A percentile compares a stretch with the other conserved stretches of the same genome.
phyloP scores from a whole-genome alignment of 1,140 invertebrate genomes.

The Drosophila funebris region DNA sequence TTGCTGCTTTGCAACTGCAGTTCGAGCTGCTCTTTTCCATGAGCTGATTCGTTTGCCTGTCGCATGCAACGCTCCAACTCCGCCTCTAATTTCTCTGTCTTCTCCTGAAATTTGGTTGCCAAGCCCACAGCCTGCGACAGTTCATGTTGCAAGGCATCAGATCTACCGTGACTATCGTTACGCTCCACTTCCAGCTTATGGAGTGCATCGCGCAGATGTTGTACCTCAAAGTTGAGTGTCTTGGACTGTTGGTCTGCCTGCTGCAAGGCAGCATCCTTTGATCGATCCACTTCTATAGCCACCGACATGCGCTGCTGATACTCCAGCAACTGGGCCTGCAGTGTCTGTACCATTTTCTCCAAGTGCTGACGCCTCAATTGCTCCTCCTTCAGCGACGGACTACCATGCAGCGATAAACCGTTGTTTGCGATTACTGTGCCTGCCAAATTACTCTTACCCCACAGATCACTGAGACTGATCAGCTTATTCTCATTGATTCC shows the following conservation, averaged over 20 bases:
- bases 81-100: slow-evolving; percentile 69
- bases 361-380: slow-evolving; percentile 89
- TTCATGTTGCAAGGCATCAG: slow-evolving; percentile 70
- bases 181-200: slow-evolving; percentile 66
- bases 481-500: slow-evolving; percentile 53
- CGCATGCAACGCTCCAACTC: slow-evolving; percentile 50
- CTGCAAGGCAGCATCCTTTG: slow-evolving; percentile 88
- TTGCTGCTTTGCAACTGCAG: slow-evolving; percentile 64
- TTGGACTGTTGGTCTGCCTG: slow-evolving; percentile 86
- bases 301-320: slow-evolving; percentile 91
- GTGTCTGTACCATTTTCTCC: slow-evolving; percentile 89
- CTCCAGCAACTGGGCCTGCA: slow-evolving; percentile 89
- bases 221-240: slow-evolving; percentile 59
- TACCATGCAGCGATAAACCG: slow-evolving; percentile 1
- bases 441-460: slow-evolving; percentile 83
- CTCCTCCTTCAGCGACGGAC: slow-evolving; percentile 87
- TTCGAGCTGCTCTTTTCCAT: slow-evolving; percentile 68
- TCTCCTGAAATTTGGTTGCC: slow-evolving; percentile 76
- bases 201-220: slow-evolving; percentile 54
- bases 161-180: slow-evolving; percentile 46
- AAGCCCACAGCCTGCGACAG: slow-evolving; percentile 68
- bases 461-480: slow-evolving; percentile 85
- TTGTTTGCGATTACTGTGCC: slow-evolving; percentile 51
- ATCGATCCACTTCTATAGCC: slow-evolving; percentile 89
- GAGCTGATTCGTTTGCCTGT: slow-evolving; percentile 37